phyloP scores from a whole-genome alignment of 2,888 invertebrate species.

The Harmothoe impar region DNA sequence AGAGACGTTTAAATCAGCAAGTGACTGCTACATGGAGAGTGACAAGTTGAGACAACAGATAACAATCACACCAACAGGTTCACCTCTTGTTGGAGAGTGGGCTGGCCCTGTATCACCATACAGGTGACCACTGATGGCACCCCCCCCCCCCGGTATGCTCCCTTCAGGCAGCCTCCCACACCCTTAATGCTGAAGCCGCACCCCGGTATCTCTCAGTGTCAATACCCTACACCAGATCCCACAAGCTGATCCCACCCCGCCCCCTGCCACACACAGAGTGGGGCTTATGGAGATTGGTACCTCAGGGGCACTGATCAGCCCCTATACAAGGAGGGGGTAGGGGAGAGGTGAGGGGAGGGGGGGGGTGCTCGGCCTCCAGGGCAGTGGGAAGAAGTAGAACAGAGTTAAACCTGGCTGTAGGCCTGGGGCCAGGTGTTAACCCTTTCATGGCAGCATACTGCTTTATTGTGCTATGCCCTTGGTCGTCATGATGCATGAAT shows the following conservation, averaged over 20 bases:
- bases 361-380: background rate
- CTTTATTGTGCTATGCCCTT: too few relatives aligned
- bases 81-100: too few relatives aligned
- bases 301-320: slow-evolving; percentile 3
- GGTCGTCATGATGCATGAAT: too few relatives aligned
- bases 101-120: too few relatives aligned
- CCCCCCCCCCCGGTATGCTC: background rate
- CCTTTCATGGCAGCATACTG: too few relatives aligned
- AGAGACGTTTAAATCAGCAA: too few relatives aligned
- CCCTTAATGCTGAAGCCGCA: slow-evolving; percentile 5
- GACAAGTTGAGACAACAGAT: too few relatives aligned
- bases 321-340: background rate
- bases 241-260: background rate
- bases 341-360: too few relatives aligned
- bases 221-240: slow-evolving; percentile 1
- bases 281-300: background rate
- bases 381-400: background rate
- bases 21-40: too few relatives aligned
- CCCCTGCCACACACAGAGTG: background rate
- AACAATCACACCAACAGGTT: too few relatives aligned
- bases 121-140: background rate
- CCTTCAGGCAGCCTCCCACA: background rate
- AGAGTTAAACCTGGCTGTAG: too few relatives aligned
- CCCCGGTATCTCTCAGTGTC: background rate
- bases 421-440: too few relatives aligned